Conservation (phyloP, 1,140 invertebrate genomes). For the Sycobia sp. region DNA sequence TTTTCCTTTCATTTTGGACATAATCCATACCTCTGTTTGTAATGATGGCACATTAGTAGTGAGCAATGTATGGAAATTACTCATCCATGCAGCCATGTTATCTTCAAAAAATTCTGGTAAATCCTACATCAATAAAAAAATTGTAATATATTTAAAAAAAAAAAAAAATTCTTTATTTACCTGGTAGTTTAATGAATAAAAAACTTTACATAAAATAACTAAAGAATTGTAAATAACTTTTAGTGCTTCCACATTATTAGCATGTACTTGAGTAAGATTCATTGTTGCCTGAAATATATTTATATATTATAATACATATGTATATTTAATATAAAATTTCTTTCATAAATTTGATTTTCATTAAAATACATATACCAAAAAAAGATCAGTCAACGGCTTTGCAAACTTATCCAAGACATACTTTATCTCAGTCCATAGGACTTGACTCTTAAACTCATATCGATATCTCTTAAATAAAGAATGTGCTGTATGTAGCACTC, state of each 20-base stretch:
- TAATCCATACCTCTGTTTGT: conserved; percentile 64
- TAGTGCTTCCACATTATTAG: conserved; percentile 78
- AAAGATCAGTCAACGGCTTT: conserved; percentile 88
- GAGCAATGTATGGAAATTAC: conserved; percentile 82
- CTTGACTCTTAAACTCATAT: conserved; percentile 93
- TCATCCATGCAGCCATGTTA: conserved; percentile 95
- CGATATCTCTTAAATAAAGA: conserved; percentile 95
- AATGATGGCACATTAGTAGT: conserved; percentile 77
- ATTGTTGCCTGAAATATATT: conserved; percentile 75
- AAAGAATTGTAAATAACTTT: conserved; percentile 90
- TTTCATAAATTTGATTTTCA: conserved; percentile 16
- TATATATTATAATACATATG: conserved; percentile 41
- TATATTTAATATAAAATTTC: conserved; percentile 12
- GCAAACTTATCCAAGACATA: conserved; percentile 94
- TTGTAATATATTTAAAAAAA: conserved; percentile 8
- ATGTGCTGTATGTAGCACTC: conserved; percentile 91
- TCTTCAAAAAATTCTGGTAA: conserved; percentile 98
- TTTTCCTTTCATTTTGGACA: conserved; percentile 14
- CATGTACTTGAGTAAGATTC: conserved; percentile 78
- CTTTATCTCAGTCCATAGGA: conserved; percentile 95
- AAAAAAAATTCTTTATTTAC: conserved; percentile 52
- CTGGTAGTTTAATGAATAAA: conserved; percentile 95
- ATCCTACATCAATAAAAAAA: conserved; percentile 66
- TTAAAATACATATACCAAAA: conserved; percentile 69
- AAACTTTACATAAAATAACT: conserved; percentile 91